Evolutionary conservation across 1,140 invertebrate species (phyloP), one percentile per base, ranked within the genome.

Genomic region (Orius laevigatus): DNA sequence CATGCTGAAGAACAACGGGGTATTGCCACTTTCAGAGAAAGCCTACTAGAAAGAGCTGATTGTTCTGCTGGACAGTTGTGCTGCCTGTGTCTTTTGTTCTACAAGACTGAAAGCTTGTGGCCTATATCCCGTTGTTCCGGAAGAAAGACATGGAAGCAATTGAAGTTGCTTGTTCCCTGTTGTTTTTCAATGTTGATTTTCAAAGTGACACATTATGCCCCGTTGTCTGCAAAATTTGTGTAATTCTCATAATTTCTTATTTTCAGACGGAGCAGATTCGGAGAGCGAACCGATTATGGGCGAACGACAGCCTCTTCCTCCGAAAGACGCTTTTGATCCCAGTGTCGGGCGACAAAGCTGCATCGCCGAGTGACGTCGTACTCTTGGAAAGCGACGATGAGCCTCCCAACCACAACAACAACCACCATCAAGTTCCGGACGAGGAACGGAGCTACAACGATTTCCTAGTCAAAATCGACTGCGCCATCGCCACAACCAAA

Each of bases 211-310:
- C n/a, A n/a, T n/a, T n/a, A 8, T 8, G n/a, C 8, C 8, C 33
- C 33, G 8, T 34, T 8, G 8, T 34, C n/a, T 34, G 33, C 8
- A 8, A 34, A 34, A 8, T 16, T 41, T 41, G 39, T 8, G n/a
- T n/a, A 20, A 19, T 45, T 9, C 43, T 10, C 12, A 45, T 11
- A 49, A 25, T 50, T 38, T 53, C 53, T 53, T 58, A 52, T 52
- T 71, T 73, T 36, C 64, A 91, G 86, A 91, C 84, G 62, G 87
- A 91, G 67, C 84, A 89, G 66, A 87, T 93, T 62, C 73, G 86
- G 59, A 71, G 86, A 60, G 78, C 76, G 32, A 93, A 92, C 63
- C 76, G 82, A 57, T 66, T 93, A 52, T 93, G 84, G 72, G 83
- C 85, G 10, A 78, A 81, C 35, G 87, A 93, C 63, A 90, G 85